Evolutionary conservation across 1,140 invertebrate species (phyloP).

Genomic region (Popillia japonica): DNA sequence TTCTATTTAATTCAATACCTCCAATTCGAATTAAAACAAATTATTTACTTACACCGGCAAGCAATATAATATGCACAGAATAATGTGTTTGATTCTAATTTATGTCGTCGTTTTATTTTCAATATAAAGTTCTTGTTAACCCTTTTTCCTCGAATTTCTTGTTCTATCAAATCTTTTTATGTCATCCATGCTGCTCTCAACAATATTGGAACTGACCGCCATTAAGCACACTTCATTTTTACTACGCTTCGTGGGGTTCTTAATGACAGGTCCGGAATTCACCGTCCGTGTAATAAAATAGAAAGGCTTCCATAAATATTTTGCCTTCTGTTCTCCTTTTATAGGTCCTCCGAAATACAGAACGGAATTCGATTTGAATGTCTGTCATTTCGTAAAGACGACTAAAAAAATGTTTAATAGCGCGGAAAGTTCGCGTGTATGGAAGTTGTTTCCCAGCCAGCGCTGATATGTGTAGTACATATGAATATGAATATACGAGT

Average conservation of each 20-base stretch:
- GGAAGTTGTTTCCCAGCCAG: no score
- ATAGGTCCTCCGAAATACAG: background rate
- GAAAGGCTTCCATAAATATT: background rate
- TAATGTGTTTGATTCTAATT: no score
- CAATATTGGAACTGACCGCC: slow-evolving; percentile 13
- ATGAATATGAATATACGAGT: no score
- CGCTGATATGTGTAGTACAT: no score
- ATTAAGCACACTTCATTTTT: slow-evolving; percentile 11
- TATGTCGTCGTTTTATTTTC: background rate
- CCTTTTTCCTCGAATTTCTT: background rate
- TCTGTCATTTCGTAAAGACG: background rate
- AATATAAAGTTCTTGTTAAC: background rate
- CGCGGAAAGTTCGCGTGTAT: background rate
- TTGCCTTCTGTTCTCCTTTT: background rate
- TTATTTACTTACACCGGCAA: no score
- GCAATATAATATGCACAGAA: no score
- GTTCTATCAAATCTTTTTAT: background rate
- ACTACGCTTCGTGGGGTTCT: background rate
- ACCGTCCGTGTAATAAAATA: background rate
- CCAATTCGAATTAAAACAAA: no score
- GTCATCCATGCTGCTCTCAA: background rate
- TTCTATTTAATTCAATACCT: no score
- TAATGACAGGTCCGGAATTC: slow-evolving; percentile 4
- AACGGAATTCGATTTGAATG: background rate
- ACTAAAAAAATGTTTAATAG: background rate